A percentile compares a stretch with the other conserved stretches of the same genome.
These are phyloP conservation scores for Apodemia hepburni DNA, from an alignment of 2,888 invertebrate species.

Conservation along the genomic window DNA sequence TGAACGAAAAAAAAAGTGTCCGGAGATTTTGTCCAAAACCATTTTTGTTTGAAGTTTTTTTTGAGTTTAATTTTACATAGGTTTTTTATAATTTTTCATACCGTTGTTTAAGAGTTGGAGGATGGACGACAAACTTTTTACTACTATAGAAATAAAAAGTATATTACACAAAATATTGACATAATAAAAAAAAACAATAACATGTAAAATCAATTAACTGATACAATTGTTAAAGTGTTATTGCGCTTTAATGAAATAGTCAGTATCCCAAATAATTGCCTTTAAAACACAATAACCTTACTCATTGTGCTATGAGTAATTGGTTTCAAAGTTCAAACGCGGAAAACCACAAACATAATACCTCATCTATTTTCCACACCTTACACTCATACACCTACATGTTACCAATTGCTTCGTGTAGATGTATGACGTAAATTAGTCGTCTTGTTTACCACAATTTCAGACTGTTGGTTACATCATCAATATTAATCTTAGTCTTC, in stretches of 20 bases:
- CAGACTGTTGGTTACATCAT: not conserved
- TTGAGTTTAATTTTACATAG: too few species aligned
- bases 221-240: too few species aligned
- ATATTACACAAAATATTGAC: too few species aligned
- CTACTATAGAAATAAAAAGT: too few species aligned
- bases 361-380: not conserved
- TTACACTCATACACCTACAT: conserved; percentile 2
- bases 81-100: too few species aligned
- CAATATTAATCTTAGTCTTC: not conserved
- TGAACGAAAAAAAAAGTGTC: too few species aligned
- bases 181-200: too few species aligned
- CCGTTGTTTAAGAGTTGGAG: too few species aligned
- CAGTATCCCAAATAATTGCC: not conserved
- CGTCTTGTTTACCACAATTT: not conserved
- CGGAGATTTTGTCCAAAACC: too few species aligned
- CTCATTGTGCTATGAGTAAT: not conserved
- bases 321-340: not conserved
- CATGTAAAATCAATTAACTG: too few species aligned
- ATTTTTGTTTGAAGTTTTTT: too few species aligned
- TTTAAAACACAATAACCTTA: not conserved
- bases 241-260: not conserved
- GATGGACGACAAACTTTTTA: too few species aligned
- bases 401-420: conserved; percentile 1
- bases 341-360: conserved; percentile 8
- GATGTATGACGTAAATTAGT: not conserved